Base-by-base conservation (phyloP, 2,888 invertebrate species). In the Lasius platythorax region DNA sequence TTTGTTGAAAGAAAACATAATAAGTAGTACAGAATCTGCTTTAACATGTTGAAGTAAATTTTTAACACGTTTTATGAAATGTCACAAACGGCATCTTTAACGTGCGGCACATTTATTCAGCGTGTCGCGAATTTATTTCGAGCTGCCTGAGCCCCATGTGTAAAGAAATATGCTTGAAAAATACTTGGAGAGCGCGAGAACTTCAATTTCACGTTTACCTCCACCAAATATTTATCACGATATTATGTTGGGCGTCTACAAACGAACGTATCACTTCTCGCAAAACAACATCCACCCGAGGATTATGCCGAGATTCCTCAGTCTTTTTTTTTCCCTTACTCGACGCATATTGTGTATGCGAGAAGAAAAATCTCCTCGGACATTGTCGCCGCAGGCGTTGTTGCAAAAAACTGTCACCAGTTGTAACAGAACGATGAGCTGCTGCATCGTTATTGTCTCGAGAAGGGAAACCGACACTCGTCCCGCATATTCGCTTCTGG, bases 381-480 rank as follows among this genome's bases (percentile, higher is more conserved):
- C 66, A 83, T 23, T 61, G 76, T 72, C 56, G 70, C 56, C 37
- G 79, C 66, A 58, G 64, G 81, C 9, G 33, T 64, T 8, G 61
- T 68, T 70, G 66, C 58, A 61, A 68, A 74, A 78, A 53, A 76
- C 82, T 70, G 63, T 79, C 66, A 50, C 12, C 66, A 15, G 30
- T 43, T 63, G 23, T 23, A 72, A 46, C 58, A 28, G 18, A 11
- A 50, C 33, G 61, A 61, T 28, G 43, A 43, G 23, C 33, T 64
- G 88, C 72, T 61, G 82, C 84, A 75, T 58, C 78, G 67, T 87
- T 84, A 87, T 91, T 89, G 88, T 90, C 75, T 85, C 73, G 83
- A 78, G 86, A 87, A 87, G 83, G 83, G 75, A 86, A 82, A 87
- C 72, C 89, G 64, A 76, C 83, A 73, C 84, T 76, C 82, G 66